Base-by-base conservation (phyloP, 2,797 vertebrate genomes). In the Meriones psammophilus region DNA sequence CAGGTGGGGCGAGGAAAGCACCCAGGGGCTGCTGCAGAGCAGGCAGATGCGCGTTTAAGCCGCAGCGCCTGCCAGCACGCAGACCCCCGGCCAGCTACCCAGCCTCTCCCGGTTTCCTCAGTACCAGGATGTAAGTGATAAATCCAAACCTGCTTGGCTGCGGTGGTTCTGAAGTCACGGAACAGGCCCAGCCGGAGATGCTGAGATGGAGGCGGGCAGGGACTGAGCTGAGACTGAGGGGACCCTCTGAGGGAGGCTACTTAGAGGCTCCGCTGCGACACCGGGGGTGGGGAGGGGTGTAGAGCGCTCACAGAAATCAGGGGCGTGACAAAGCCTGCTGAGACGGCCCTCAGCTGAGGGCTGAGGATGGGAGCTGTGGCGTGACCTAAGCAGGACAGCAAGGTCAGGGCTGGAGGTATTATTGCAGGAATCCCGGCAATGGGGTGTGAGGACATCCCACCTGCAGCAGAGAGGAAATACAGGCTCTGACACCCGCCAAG, bases 71-170 rank as follows among this genome's bases (percentile, higher is more conserved):
- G 50, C 56, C 58, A 91, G 74, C 36, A 18, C 12, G 26, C n/a
- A 79, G 91, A 50, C 50, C 85, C 91, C 30, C 17, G 33, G 84
- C 68, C 30, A 69, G 28, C 46, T 36, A 17, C 13, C 71, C 64
- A 60, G 20, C 60, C 60, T 74, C 42, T n/a, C 91, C 86, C 76
- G 77, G 18, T 78, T 78, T 85, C 54, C 74, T 94, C 92, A 54
- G 30, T 64, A 76, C 50, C 42, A 68, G 68, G 91, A 79, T 50
- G 28, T 64, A 58, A 88, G 69, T 78, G 77, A n/a, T 58, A 78
- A 54, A 68, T 74, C 83, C 33, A 77, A 54, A 56, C 33, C 71
- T 73, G 24, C 66, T 28, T 20, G 50, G 36, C 46, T 33, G 8
- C 30, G 0, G 42, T 15, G 39, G 73, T 33, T 46, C 73, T 39